Percentiles rank a stretch among this genome's conserved stretches.
phyloP scores from a whole-genome alignment of 2,113 vertebrate genomes.

The Triplophysa dalaica region DNA sequence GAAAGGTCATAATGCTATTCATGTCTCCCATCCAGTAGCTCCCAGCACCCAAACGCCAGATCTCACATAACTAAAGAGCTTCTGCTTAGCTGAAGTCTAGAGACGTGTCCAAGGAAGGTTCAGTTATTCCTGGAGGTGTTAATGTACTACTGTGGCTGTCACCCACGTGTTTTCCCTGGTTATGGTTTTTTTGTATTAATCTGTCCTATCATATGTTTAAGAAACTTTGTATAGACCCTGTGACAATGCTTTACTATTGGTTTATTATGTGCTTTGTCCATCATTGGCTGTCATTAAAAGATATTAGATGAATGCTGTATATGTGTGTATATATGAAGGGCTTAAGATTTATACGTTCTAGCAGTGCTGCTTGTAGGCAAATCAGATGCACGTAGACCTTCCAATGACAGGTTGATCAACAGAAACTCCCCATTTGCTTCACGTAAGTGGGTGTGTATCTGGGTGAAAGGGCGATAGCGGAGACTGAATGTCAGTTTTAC shows the following conservation, averaged over 20 bases:
- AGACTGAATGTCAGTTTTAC: constrained; percentile 4
- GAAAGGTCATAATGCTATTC: constrained; percentile 60
- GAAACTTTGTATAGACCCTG: not conserved
- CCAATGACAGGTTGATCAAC: constrained; percentile 40
- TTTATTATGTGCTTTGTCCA: no score
- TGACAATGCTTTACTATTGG: no score
- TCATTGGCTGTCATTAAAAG: not conserved
- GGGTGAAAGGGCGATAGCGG: constrained; percentile 65
- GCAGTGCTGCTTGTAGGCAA: constrained; percentile 8
- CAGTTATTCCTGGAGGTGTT: constrained; percentile 43
- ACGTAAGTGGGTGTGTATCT: constrained; percentile 56
- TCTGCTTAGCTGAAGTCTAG: constrained; percentile 37
- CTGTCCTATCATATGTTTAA: not conserved
- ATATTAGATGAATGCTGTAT: not conserved
- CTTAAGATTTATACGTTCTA: not conserved
- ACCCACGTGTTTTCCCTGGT: no score
- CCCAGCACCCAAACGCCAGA: not conserved
- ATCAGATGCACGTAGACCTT: constrained; percentile 13
- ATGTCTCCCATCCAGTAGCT: constrained; percentile 46
- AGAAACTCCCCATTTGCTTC: constrained; percentile 42
- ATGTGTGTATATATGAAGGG: not conserved
- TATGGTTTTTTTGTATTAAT: not conserved
- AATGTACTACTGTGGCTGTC: constrained; percentile 61
- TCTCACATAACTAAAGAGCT: constrained; percentile 33
- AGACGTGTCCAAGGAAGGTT: not conserved